Base-by-base conservation (phyloP, 1,140 invertebrate species). In the Drosophila pruinosa region DNA sequence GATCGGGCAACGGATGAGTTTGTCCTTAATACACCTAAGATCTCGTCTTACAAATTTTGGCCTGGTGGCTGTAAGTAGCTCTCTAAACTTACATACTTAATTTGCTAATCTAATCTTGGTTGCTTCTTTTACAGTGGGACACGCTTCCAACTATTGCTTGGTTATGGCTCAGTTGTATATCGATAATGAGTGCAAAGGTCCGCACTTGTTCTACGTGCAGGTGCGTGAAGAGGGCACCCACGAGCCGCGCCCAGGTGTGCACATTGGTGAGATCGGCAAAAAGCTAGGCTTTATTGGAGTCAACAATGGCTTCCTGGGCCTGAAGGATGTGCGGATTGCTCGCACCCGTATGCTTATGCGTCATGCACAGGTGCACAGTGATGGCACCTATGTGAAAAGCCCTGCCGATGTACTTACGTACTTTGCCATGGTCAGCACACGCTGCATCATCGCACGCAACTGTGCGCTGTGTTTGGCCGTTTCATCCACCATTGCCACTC, bases 41-140 rank as follows among this genome's bases (percentile, higher is more conserved):
- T 98, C 8, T 97, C 97, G 0, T 94, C 97, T 0, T 97, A 97
- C 81, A 99, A 99, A 92, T 99, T 97, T 96, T 98, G 97, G 97
- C 97, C 97, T 21, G 97, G 97, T 62, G 96, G 96, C 91, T 93
- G 97, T 98, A 92, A 95, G 96, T 95, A 6, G 7, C 12, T n/a
- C 0, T 0, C 2, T n/a, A 17, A 8, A 2, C 6, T 3, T 10
- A 6, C 2, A 3, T 1, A 0, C 6, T 6, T 0, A 3, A 7
- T 17, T 41, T 7, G 0, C 10, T 31, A 26, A 53, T 12, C 4
- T 15, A 1, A 3, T 0, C 6, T 24, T 3, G 5, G 34, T 17
- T 8, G 1, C 1, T 5, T 34, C 10, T 7, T 2, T n/a, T 26
- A 1, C 28, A 97, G 97, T 99, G 93, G 98, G 97, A 4, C 98